Conservation (phyloP, 2,797 vertebrate species). For the Crenichthys baileyi region DNA sequence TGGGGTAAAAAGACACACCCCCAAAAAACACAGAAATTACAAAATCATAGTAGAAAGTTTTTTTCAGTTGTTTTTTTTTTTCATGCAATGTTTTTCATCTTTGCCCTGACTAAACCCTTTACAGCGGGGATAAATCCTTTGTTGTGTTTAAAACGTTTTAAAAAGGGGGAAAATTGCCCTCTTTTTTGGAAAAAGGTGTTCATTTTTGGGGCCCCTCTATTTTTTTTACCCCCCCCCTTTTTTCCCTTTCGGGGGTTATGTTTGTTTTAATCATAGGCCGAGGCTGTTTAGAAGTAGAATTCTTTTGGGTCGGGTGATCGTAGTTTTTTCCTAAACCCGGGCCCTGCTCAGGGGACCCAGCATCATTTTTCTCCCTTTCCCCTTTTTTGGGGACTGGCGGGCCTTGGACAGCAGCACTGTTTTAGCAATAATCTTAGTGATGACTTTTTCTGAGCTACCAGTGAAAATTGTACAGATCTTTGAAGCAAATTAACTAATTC, state of each 20-base stretch:
- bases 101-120: slow-evolving; percentile 57
- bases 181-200: not conserved
- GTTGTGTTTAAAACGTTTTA: slow-evolving; percentile 17
- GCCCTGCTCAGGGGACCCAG: not conserved
- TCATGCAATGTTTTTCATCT: slow-evolving; percentile 71
- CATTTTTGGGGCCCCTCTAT: slow-evolving; percentile 8
- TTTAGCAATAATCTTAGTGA: slow-evolving; percentile 40
- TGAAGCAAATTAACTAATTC: slow-evolving; percentile 34
- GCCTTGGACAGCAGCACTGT: too few species aligned
- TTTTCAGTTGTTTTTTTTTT: slow-evolving; percentile 54
- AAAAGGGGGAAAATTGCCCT: not conserved
- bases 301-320: too few species aligned
- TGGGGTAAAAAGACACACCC: too few species aligned
- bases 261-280: not conserved
- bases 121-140: slow-evolving; percentile 36
- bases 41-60: too few species aligned
- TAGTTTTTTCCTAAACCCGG: too few species aligned
- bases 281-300: slow-evolving; percentile 18
- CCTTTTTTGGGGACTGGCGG: too few species aligned
- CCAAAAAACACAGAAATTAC: too few species aligned
- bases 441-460: slow-evolving; percentile 20
- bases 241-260: slow-evolving; percentile 1
- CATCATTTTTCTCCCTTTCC: too few species aligned
- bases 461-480: slow-evolving; percentile 22
- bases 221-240: not conserved